phyloP scores from a whole-genome alignment of 1,140 invertebrate genomes.

The Kradibia gibbosae region DNA sequence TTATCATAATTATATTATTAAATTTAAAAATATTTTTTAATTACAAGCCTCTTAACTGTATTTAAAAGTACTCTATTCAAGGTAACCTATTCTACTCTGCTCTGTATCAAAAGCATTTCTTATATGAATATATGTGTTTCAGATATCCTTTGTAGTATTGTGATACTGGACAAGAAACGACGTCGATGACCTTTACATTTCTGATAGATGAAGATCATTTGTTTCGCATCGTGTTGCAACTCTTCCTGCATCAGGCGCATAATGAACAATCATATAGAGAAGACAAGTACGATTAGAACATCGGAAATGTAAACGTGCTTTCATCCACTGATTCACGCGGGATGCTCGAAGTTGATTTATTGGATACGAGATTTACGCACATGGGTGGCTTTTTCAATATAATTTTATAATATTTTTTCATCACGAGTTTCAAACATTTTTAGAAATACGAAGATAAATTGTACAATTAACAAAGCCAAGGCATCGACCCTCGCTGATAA shows the following conservation, averaged over 20 bases:
- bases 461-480: too few relatives aligned
- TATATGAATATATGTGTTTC: background rate
- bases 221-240: background rate
- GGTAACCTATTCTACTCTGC: background rate
- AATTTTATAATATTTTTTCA: too few relatives aligned
- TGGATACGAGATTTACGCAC: background rate
- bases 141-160: background rate
- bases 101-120: background rate
- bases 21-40: too few relatives aligned
- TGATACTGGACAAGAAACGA: background rate
- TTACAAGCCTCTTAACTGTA: too few relatives aligned
- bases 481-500: too few relatives aligned
- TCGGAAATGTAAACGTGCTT: background rate
- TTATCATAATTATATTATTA: too few relatives aligned
- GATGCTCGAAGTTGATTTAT: background rate
- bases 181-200: slow-evolving; percentile 64
- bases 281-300: slow-evolving; percentile 29
- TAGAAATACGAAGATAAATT: too few relatives aligned
- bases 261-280: slow-evolving; percentile 24
- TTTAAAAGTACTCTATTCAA: too few relatives aligned
- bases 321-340: slow-evolving; percentile 54
- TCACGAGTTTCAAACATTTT: too few relatives aligned
- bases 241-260: slow-evolving; percentile 16
- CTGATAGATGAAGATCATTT: slow-evolving; percentile 61
- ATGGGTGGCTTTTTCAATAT: too few relatives aligned